Percentiles rank a stretch among this genome's conserved stretches.
Evolutionary conservation across 2,797 vertebrate genomes (phyloP).

Genomic region (Darevskia mixta): DNA sequence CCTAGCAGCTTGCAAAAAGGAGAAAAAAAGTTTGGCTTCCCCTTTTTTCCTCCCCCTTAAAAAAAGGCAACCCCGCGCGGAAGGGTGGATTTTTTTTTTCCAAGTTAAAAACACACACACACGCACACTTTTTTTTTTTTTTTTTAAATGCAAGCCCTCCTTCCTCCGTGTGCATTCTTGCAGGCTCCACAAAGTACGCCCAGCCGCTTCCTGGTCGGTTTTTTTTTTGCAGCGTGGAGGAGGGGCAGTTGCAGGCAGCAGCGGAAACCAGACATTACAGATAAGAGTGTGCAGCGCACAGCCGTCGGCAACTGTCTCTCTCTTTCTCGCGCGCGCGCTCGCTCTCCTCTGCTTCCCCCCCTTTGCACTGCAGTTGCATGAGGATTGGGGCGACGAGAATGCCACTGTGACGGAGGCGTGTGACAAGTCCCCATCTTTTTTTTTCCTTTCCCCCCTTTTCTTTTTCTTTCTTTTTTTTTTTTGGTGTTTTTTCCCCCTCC

Average conservation of each 20-base stretch:
- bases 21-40: neutral
- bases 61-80: neutral
- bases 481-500: no score
- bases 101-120: neutral
- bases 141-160: no score
- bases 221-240: conserved; percentile 69
- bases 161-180: conserved; percentile 54
- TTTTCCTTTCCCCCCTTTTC: neutral
- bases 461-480: neutral
- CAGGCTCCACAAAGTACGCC: conserved; percentile 65
- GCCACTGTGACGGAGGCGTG: conserved; percentile 73
- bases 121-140: neutral
- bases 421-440: conserved; percentile 50
- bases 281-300: conserved; percentile 72
- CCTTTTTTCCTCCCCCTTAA: no score
- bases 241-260: conserved; percentile 73
- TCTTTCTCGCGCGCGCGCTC: neutral
- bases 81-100: neutral
- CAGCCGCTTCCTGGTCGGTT: conserved; percentile 76
- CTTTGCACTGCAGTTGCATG: conserved; percentile 71
- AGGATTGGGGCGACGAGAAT: conserved; percentile 63
- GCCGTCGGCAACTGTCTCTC: conserved; percentile 63
- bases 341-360: neutral
- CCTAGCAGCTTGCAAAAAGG: neutral
- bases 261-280: conserved; percentile 74